Conservation (phyloP, 2,888 invertebrate species). For the Rhingia campestris region DNA sequence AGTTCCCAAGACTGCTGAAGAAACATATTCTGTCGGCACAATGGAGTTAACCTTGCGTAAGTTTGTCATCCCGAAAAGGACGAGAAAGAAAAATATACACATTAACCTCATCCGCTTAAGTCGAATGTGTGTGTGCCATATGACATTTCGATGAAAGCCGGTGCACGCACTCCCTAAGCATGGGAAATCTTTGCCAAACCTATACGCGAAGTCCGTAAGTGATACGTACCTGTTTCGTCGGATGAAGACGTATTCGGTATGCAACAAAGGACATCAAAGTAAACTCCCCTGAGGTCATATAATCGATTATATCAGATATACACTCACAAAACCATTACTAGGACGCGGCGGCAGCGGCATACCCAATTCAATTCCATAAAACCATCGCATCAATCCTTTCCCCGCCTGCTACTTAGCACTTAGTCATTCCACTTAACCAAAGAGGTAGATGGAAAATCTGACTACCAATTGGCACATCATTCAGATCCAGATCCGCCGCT, state of each 20-base stretch:
- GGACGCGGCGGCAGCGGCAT: no score
- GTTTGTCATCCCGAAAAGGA: slow-evolving; percentile 77
- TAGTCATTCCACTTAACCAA: slow-evolving; percentile 37
- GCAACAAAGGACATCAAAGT: slow-evolving; percentile 63
- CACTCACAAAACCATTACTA: slow-evolving; percentile 14
- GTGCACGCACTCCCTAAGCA: slow-evolving; percentile 38
- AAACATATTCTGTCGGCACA: slow-evolving; percentile 67
- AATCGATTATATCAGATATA: slow-evolving; percentile 8
- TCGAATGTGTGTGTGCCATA: slow-evolving; percentile 41
- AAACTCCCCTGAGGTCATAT: slow-evolving; percentile 38
- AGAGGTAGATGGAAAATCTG: slow-evolving; percentile 49
- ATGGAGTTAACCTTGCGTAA: slow-evolving; percentile 81
- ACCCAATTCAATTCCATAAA: slow-evolving; percentile 17
- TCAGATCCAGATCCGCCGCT: slow-evolving; percentile 50
- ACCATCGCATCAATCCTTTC: slow-evolving; percentile 43
- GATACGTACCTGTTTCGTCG: slow-evolving; percentile 57
- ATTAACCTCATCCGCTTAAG: slow-evolving; percentile 72
- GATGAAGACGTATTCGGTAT: slow-evolving; percentile 42
- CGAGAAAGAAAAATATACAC: slow-evolving; percentile 46
- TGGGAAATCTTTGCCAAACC: slow-evolving; percentile 60
- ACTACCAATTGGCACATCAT: slow-evolving; percentile 58
- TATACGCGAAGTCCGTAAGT: slow-evolving; percentile 46
- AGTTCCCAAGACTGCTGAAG: slow-evolving; percentile 27
- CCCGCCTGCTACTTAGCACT: slow-evolving; percentile 22
- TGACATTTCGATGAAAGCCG: slow-evolving; percentile 50